Evolutionary conservation across 2,797 vertebrate genomes (phyloP), one percentile per base, ranked within the genome.

Genomic region (Eremophila alpestris): DNA sequence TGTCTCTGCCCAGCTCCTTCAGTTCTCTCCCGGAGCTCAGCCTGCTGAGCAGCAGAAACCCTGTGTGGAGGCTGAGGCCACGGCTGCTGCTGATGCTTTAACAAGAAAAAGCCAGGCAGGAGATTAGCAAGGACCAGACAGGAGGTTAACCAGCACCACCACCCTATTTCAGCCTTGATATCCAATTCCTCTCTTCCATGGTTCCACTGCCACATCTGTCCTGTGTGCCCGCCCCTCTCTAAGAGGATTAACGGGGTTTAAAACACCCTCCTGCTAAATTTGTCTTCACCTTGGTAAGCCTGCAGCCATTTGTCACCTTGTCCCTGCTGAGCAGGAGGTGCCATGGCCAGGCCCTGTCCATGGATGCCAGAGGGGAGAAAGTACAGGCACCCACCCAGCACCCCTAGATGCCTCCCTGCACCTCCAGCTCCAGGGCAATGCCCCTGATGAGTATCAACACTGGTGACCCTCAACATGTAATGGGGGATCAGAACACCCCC

Each of bases 181-280:
- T 9, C 36, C 85, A 2, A 0, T 19, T 30, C 23, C 27, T 67
- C 70, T 36, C 34, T 69, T 45, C 9, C 26, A 2, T 0, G 0
- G 29, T 9, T 54, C 59, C 55, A 43, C n/a, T 3, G 5, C 54
- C 2, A n/a, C 48, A 14, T 40, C 69, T 78, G 45, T 55, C 30
- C 65, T 15, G 0, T 5, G 7, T 1, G 12, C 65, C 46, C 2
- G 16, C 73, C 62, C 26, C 15, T 46, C 60, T 9, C 34, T 95
- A 88, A 96, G 94, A 95, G 78, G 90, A 94, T 96, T 89, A 92
- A 10, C 0, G 0, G 38, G 89, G 52, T 92, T 96, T 96, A 78
- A 90, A 89, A 94, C 93, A 83, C 67, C 48, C 49, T 93, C 43
- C 45, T 65, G 92, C 95, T 96, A 95, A 94, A 88, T 93, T 80